Base-by-base conservation (phyloP, 2,113 vertebrate species). In the Hippoglossus stenolepis region DNA sequence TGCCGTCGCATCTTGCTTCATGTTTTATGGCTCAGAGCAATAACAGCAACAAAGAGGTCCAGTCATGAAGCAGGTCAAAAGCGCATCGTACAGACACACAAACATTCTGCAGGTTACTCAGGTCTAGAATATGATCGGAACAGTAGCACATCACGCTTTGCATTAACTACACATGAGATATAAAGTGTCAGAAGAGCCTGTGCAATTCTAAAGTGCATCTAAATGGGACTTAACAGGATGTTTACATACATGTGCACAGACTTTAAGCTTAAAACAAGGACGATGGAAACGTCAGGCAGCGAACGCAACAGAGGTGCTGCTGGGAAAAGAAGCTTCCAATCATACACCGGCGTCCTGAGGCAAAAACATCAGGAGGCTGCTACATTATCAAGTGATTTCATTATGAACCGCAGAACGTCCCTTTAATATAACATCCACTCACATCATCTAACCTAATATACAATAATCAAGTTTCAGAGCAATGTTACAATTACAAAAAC, bases 201-300 rank as follows among this genome's bases (percentile, higher is more conserved):
- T 78, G 67, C 63, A 56, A 65, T 51, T 77, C 77, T 90, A 86
- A 92, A 91, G 90, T 91, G 87, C 90, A 88, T 86, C 67, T 87
- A 26, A 66, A 70, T 2, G 69, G 66, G 73, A 82, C 62, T 70
- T 66, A 49, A 69, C 17, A 84, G n/a, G 68, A 75, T 40, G 28
- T 73, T 49, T 47, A 77, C 66, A 47, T 64, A 64, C 2, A 67
- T 73, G 67, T 49, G 53, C 61, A 38, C 58, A 74, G 77, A 74
- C 79, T 73, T 31, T 1, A 31, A 6, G 6, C 31, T 31, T 7
- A 31, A 31, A 31, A 31, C 31, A 6, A 31, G 31, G 31, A 31
- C 31, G 31, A 31, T 31, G 31, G 31, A 31, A 31, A 31, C 31
- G 31, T 7, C 31, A 31, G 5, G 31, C 31, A 31, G 67, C 79